Percentiles rank a stretch among this genome's conserved stretches.
These are phyloP conservation scores for Chionodraco myersi DNA, from an alignment of 2,113 vertebrate species.

Conservation along the genomic window DNA sequence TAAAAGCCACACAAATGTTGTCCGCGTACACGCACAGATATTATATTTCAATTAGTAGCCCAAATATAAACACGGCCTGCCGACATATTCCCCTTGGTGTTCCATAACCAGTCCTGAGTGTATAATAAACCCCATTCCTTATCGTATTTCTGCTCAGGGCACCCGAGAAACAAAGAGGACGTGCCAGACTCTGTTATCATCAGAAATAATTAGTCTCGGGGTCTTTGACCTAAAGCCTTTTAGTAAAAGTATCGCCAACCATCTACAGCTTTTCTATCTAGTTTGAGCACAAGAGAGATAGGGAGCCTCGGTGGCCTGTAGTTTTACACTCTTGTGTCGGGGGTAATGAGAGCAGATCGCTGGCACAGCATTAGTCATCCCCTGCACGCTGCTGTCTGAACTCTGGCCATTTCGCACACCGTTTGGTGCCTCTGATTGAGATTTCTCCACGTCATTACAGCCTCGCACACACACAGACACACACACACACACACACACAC, in stretches of 20 bases:
- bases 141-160: background rate
- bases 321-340: conserved; percentile 27
- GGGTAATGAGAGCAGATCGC: conserved; percentile 44
- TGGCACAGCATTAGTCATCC: conserved; percentile 60
- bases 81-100: conserved; percentile 29
- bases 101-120: conserved; percentile 7
- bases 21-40: background rate
- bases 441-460: conserved; percentile 62
- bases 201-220: background rate
- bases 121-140: conserved; percentile 18
- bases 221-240: conserved; percentile 20
- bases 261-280: conserved; percentile 9
- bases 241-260: conserved; percentile 3
- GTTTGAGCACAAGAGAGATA: conserved; percentile 23
- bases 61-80: background rate
- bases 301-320: conserved; percentile 27
- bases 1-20: conserved; percentile 2
- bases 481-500: background rate
- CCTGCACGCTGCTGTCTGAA: conserved; percentile 52
- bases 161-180: background rate
- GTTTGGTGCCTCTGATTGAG: conserved; percentile 64
- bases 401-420: conserved; percentile 68
- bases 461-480: conserved; percentile 6
- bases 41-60: conserved; percentile 32
- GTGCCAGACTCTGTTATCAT: background rate